phyloP scores from a whole-genome alignment of 2,113 vertebrate genomes.

The Mesembrinibis cayennensis region DNA sequence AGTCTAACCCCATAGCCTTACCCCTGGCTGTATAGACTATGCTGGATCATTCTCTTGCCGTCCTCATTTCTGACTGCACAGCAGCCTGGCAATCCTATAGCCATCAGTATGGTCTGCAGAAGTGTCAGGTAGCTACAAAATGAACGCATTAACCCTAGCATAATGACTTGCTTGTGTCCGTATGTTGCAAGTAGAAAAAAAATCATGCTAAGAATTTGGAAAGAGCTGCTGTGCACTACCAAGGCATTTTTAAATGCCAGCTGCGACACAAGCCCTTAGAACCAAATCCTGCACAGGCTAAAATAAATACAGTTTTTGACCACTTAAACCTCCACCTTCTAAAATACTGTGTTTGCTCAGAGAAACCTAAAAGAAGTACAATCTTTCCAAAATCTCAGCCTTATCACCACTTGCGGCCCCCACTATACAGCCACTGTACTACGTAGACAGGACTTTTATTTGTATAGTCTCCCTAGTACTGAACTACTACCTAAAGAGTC shows the following conservation, averaged over 20 bases:
- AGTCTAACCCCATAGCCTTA: not conserved
- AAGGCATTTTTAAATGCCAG: not conserved
- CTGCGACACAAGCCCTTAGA: rapidly evolving
- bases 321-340: not conserved
- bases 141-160: not conserved
- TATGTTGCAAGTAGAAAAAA: not conserved
- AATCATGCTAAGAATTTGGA: not conserved
- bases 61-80: not conserved
- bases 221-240: not conserved
- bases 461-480: not conserved
- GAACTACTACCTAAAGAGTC: not conserved
- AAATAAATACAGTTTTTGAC: not conserved
- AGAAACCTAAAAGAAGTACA: not conserved
- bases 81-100: not conserved
- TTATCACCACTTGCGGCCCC: not conserved
- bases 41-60: not conserved
- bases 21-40: not conserved
- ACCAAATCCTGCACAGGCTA: rapidly evolving
- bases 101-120: not conserved
- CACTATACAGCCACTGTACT: not conserved
- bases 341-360: not conserved
- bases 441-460: not conserved
- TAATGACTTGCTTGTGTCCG: not conserved
- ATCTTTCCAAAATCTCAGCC: not conserved
- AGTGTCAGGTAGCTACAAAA: not conserved